Percentiles rank a stretch among this genome's conserved stretches.
phyloP scores from a whole-genome alignment of 2,113 vertebrate genomes.

The Pimephales promelas region DNA sequence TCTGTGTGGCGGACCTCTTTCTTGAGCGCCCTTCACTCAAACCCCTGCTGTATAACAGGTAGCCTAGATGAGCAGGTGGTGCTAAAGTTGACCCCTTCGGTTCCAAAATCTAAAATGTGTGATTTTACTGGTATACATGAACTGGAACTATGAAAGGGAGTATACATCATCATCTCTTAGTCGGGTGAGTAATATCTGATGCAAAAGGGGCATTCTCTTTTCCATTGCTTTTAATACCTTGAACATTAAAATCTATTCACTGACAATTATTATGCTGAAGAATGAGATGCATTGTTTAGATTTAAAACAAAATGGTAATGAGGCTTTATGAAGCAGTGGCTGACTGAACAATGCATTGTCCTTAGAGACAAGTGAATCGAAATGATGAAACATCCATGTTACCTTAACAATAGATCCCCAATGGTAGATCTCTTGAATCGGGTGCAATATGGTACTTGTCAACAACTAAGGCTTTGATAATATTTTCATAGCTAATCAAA shows the following conservation, averaged over 20 bases:
- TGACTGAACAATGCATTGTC: slow-evolving; percentile 10
- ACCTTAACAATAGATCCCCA: slow-evolving; percentile 2
- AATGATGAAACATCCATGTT: slow-evolving; percentile 17
- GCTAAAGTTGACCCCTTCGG: neutral
- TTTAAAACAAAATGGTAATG: neutral
- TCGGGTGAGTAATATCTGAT: neutral
- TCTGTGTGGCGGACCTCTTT: slow-evolving; percentile 30
- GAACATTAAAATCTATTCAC: neutral
- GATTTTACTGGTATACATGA: neutral
- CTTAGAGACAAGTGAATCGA: slow-evolving; percentile 15
- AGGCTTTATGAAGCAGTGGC: neutral
- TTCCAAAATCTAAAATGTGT: slow-evolving; percentile 5
- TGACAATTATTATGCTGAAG: neutral
- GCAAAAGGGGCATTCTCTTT: neutral
- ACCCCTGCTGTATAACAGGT: slow-evolving; percentile 21
- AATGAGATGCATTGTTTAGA: neutral
- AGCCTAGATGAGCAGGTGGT: slow-evolving; percentile 29
- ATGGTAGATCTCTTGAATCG: neutral
- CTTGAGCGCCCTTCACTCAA: slow-evolving; percentile 36
- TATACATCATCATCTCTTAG: neutral
- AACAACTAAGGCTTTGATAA: neutral
- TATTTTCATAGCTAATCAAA: neutral
- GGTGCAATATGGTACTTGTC: neutral
- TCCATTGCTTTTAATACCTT: neutral
- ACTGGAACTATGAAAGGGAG: neutral